Percentiles rank a stretch among this genome's conserved stretches.
phyloP scores from a whole-genome alignment of 2,113 vertebrate genomes.

The Neogobius melanostomus region DNA sequence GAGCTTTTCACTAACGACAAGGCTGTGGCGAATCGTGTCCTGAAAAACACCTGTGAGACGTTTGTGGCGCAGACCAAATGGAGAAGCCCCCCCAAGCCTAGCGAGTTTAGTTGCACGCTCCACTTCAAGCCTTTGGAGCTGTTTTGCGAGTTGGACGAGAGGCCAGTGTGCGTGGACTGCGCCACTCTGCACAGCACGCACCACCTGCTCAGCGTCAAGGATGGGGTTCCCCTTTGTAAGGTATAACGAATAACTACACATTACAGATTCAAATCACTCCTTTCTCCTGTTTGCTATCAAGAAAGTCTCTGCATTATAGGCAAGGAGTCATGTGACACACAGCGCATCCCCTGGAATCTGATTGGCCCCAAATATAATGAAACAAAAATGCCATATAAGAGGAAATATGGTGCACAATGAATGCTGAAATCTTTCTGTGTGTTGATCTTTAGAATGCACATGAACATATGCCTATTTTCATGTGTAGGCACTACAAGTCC shows the following conservation, averaged over 20 bases:
- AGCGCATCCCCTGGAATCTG: too few species aligned
- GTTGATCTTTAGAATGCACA: too few species aligned
- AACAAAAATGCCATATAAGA: too few species aligned
- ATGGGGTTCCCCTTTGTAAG: constrained; percentile 54
- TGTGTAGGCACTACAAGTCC: too few species aligned
- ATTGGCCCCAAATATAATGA: too few species aligned
- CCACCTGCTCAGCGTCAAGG: constrained; percentile 36
- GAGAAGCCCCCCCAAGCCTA: not conserved
- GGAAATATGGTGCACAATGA: too few species aligned
- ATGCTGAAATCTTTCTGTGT: too few species aligned
- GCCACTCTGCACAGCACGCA: constrained; percentile 60
- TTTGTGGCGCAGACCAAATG: constrained; percentile 41
- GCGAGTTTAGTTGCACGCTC: constrained; percentile 46
- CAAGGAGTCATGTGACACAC: too few species aligned
- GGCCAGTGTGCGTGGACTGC: constrained; percentile 73
- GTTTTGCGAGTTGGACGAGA: constrained; percentile 76
- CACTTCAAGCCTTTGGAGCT: constrained; percentile 71
- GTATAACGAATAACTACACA: constrained; percentile 30
- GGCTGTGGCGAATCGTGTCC: constrained; percentile 59
- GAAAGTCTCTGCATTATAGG: too few species aligned
- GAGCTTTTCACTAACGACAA: constrained; percentile 7
- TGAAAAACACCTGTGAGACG: constrained; percentile 58
- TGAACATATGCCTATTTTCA: too few species aligned
- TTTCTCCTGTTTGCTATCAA: too few species aligned
- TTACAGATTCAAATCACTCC: not conserved